Base-by-base conservation (phyloP, 2,797 vertebrate genomes). In the Crenichthys baileyi region DNA sequence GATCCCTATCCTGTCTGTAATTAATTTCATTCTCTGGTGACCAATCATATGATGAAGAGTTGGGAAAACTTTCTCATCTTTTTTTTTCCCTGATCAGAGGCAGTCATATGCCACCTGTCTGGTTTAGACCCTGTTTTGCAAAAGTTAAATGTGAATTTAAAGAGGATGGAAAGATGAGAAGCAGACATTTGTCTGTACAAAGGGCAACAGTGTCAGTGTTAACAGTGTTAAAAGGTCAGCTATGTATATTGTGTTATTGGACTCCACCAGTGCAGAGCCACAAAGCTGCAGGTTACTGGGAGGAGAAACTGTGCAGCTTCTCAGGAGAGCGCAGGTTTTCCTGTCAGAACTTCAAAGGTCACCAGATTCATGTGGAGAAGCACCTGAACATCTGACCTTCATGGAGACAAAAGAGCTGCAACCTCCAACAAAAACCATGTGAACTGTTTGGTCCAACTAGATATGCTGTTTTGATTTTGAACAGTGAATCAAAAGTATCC, bases 281-380 rank as follows among this genome's bases (percentile, higher is more conserved):
- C n/a, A 48, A 26, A 70, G 44, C 67, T 48, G 44, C 24, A 46
- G 67, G 67, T 48, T 46, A 70, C 44, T 1, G 41, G 24, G 24
- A 18, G 67, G 5, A 26, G 67, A 70, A 26, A n/a, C 44, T 16
- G 20, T 24, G 67, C 44, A 3, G 24, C 24, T 48, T 46, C 67
- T 70, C 41, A 48, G 41, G 67, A 70, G 67, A 70, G 67, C 24
- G 44, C 67, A 70, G 67, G 26, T 13, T 20, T 72, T 71, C 9
- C 18, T 72, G 70, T 72, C 50, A 51, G 48, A 72, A 31, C 41
- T 26, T 70, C n/a, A 70, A 70, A 70, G 67, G 67, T 48, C 67
- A 70, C 41, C 67, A 26, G 24, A 44, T 48, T 70, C 67, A 70
- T 16, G 12, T 26, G 44, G 67, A 26, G 41, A 48, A 44, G 65